These are phyloP conservation scores for Oscheius sp. DNA, from an alignment of 2,888 invertebrate species.

Conservation along the genomic window DNA sequence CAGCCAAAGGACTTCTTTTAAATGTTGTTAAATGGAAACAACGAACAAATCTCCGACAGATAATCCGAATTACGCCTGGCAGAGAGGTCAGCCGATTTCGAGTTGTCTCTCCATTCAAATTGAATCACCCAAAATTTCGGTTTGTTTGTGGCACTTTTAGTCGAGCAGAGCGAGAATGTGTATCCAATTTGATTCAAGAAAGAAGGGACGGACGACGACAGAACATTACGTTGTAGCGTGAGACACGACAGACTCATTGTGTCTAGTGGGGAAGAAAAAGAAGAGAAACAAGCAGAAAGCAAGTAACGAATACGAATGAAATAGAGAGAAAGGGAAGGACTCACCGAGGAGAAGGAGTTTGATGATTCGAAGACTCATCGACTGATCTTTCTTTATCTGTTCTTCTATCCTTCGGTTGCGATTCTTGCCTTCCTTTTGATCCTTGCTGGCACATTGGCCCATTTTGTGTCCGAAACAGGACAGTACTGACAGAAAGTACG, in stretches of 20 bases:
- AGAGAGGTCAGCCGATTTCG: too few species aligned
- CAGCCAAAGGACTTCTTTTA: too few species aligned
- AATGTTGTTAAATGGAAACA: too few species aligned
- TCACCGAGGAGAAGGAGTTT: conserved; percentile 68
- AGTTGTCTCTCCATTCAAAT: too few species aligned
- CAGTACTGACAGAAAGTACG: not conserved
- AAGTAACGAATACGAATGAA: not conserved
- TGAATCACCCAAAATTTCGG: not conserved
- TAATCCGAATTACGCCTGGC: too few species aligned
- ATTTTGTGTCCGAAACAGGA: too few species aligned
- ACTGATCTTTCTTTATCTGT: conserved; percentile 69
- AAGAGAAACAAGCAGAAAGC: not conserved
- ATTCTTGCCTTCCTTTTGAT: conserved; percentile 68
- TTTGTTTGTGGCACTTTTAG: conserved; percentile 7
- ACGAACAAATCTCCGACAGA: too few species aligned
- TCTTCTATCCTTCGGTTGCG: conserved; percentile 69
- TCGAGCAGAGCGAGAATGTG: not conserved
- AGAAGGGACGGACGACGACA: not conserved
- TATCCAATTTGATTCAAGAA: conserved; percentile 1
- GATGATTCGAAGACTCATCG: conserved; percentile 68
- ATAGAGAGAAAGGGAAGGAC: conserved; percentile 3
- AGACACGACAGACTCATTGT: too few species aligned
- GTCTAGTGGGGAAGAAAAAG: not conserved
- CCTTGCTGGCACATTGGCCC: conserved; percentile 70
- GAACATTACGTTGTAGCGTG: too few species aligned